A percentile compares a stretch with the other conserved stretches of the same genome.
These are phyloP conservation scores for Scytalopus superciliaris DNA, from an alignment of 2,113 vertebrate genomes.

Conservation along the genomic window DNA sequence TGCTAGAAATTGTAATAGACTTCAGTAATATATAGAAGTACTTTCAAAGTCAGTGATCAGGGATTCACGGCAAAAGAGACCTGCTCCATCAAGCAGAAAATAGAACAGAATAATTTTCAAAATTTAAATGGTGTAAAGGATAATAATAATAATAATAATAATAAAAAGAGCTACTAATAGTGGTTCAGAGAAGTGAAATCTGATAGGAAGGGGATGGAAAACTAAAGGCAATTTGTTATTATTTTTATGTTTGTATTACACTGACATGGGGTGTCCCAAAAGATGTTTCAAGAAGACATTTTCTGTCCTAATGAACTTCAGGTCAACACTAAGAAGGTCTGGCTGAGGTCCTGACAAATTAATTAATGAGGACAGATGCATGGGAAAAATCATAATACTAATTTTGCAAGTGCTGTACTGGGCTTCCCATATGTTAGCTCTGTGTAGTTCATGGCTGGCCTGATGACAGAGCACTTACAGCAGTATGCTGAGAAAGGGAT, in stretches of 20 bases:
- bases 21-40: neutral
- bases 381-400: neutral
- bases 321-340: neutral
- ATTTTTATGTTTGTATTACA: neutral
- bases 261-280: neutral
- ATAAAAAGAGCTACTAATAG: neutral
- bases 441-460: neutral
- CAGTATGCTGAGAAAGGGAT: neutral
- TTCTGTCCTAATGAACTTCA: neutral
- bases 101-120: neutral
- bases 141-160: neutral
- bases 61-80: neutral
- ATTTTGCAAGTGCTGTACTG: neutral
- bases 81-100: neutral
- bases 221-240: neutral
- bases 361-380: neutral
- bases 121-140: neutral
- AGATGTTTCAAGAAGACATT: neutral
- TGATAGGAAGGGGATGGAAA: neutral
- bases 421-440: neutral
- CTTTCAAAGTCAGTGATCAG: neutral
- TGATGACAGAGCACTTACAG: neutral
- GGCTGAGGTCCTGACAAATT: neutral
- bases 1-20: neutral
- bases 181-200: neutral